A percentile compares a stretch with the other conserved stretches of the same genome.
These are phyloP conservation scores for Poeciliopsis retropinna DNA, from an alignment of 2,113 vertebrate species.

Conservation along the genomic window DNA sequence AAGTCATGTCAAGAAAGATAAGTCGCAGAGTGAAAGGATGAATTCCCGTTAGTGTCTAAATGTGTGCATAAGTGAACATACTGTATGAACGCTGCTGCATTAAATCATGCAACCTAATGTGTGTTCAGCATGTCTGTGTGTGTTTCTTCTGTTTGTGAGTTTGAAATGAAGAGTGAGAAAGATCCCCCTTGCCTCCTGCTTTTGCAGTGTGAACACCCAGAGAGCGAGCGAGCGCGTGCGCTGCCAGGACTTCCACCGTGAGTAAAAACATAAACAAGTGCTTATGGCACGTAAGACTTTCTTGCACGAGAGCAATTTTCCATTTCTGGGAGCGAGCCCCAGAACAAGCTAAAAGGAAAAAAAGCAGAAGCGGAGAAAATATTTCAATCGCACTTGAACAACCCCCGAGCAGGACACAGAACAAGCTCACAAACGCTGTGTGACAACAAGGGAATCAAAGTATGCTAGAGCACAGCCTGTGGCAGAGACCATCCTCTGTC, in stretches of 20 bases:
- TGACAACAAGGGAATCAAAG: constrained; percentile 50
- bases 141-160: neutral
- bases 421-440: constrained; percentile 34
- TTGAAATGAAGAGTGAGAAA: neutral
- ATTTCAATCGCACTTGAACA: constrained; percentile 46
- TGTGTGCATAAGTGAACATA: neutral
- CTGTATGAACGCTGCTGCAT: neutral
- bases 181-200: constrained; percentile 1
- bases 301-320: constrained; percentile 37
- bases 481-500: constrained; percentile 34
- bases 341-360: constrained; percentile 6
- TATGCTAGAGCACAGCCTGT: constrained; percentile 34
- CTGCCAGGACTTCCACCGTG: constrained; percentile 38
- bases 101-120: neutral
- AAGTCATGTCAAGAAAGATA: constrained; percentile 29
- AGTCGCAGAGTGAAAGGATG: constrained; percentile 17
- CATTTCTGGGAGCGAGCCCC: constrained; percentile 33
- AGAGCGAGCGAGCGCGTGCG: constrained; percentile 25
- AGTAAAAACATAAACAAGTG: constrained; percentile 37
- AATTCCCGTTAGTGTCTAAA: constrained; percentile 1
- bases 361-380: constrained; percentile 2
- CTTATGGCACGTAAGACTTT: constrained; percentile 35
- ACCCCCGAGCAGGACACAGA: constrained; percentile 37
- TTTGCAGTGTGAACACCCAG: constrained; percentile 25
- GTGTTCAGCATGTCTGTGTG: constrained; percentile 1